Percentiles rank a stretch among this genome's conserved stretches.
Evolutionary conservation across 2,888 invertebrate species (phyloP).

Genomic region (Mongoloraphidia duomilia): DNA sequence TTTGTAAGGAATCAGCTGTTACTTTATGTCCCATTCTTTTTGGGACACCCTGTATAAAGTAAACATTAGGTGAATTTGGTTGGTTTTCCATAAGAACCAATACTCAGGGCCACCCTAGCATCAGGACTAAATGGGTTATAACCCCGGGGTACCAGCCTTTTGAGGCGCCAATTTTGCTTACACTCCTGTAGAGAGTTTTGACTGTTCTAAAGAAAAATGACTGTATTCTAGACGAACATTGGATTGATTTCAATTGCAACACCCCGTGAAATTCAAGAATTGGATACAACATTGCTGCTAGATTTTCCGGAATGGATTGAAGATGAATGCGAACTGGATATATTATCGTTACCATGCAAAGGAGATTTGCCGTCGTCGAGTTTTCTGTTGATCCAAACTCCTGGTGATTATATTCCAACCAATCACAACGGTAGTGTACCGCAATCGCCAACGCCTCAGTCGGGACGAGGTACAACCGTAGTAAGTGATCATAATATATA

Average conservation of each 20-base stretch:
- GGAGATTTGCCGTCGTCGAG: conserved; percentile 65
- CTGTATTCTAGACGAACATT: conserved; percentile 44
- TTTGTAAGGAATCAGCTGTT: no score
- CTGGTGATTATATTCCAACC: conserved; percentile 45
- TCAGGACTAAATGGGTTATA: no score
- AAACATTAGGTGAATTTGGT: no score
- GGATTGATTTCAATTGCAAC: conserved; percentile 86
- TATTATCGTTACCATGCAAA: conserved; percentile 68
- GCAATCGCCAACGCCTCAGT: conserved; percentile 44
- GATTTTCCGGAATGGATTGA: conserved; percentile 89
- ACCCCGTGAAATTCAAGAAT: conserved; percentile 91
- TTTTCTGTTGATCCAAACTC: conserved; percentile 80
- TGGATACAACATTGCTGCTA: conserved; percentile 86
- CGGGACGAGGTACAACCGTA: conserved; percentile 76
- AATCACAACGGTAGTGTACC: conserved; percentile 6
- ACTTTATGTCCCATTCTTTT: no score
- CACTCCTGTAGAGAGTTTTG: no score
- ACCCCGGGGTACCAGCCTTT: no score
- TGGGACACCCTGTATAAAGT: no score
- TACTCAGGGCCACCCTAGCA: no score
- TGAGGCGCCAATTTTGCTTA: no score
- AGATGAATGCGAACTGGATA: conserved; percentile 94
- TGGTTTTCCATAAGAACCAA: no score
- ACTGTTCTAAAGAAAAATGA: not conserved
- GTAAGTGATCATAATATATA: conserved; percentile 39